phyloP scores from a whole-genome alignment of 2,888 invertebrate genomes.

The Rotaria sp. region DNA sequence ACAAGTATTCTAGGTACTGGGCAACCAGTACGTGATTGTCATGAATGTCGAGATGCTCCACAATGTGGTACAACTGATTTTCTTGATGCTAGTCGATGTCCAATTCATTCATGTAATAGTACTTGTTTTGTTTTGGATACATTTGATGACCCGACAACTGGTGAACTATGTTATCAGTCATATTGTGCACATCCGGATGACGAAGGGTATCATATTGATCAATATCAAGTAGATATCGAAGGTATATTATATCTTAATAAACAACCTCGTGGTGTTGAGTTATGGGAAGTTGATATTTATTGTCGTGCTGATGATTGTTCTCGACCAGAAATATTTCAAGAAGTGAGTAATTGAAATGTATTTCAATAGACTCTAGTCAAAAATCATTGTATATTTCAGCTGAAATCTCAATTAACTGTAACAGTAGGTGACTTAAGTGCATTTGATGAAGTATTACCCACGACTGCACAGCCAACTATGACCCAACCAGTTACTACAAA shows the following conservation, averaged over 20 bases:
- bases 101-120: neutral
- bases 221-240: neutral
- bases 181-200: neutral
- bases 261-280: neutral
- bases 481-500: neutral
- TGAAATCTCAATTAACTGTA: neutral
- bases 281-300: conserved; percentile 23
- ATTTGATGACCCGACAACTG: neutral
- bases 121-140: neutral
- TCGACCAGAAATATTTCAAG: neutral
- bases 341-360: neutral
- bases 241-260: neutral
- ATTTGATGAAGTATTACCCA: neutral
- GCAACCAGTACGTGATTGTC: neutral
- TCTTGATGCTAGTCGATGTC: neutral
- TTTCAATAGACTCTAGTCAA: neutral
- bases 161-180: neutral
- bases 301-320: conserved; percentile 16
- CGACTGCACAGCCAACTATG: neutral
- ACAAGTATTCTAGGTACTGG: neutral
- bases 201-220: neutral
- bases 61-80: neutral
- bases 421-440: neutral
- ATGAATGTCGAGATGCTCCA: neutral
- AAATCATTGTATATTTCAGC: neutral